Evolutionary conservation across 2,797 vertebrate genomes (phyloP).

Genomic region (Melanotaenia pygmaea): DNA sequence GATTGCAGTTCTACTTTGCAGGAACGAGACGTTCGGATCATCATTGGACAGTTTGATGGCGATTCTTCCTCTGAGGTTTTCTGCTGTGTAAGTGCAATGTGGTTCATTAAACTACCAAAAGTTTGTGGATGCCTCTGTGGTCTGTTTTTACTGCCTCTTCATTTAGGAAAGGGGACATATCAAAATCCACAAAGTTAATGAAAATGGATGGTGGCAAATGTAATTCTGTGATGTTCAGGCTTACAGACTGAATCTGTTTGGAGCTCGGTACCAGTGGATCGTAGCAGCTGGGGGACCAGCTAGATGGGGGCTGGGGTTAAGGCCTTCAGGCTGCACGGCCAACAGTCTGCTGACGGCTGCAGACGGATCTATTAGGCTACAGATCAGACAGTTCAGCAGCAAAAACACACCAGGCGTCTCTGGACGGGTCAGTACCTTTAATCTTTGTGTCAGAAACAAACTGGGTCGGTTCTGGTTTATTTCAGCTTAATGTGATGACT

Average conservation of each 20-base stretch:
- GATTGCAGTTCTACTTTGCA: conserved; percentile 59
- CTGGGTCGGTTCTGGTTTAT: no score
- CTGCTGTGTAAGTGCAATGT: conserved; percentile 85
- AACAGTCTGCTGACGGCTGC: conserved; percentile 85
- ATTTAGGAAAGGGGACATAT: no score
- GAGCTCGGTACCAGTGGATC: conserved; percentile 91
- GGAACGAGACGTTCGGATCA: conserved; percentile 89
- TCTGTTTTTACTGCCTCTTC: not conserved
- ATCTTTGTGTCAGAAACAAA: not conserved
- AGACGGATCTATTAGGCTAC: conserved; percentile 89
- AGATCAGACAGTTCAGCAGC: conserved; percentile 83
- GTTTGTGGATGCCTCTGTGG: not conserved
- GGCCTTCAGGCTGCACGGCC: conserved; percentile 80
- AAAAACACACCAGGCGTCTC: conserved; percentile 85
- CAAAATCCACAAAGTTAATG: no score
- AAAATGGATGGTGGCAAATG: no score
- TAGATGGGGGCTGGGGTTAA: conserved; percentile 83
- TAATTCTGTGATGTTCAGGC: conserved; percentile 74
- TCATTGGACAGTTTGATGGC: conserved; percentile 89
- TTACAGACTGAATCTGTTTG: conserved; percentile 89
- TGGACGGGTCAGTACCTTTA: conserved; percentile 84
- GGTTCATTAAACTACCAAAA: no score
- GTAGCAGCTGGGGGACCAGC: conserved; percentile 83
- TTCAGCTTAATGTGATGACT: no score
- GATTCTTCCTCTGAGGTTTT: conserved; percentile 89